phyloP scores from a whole-genome alignment of 2,113 vertebrate genomes.

The Smithornis capensis region DNA sequence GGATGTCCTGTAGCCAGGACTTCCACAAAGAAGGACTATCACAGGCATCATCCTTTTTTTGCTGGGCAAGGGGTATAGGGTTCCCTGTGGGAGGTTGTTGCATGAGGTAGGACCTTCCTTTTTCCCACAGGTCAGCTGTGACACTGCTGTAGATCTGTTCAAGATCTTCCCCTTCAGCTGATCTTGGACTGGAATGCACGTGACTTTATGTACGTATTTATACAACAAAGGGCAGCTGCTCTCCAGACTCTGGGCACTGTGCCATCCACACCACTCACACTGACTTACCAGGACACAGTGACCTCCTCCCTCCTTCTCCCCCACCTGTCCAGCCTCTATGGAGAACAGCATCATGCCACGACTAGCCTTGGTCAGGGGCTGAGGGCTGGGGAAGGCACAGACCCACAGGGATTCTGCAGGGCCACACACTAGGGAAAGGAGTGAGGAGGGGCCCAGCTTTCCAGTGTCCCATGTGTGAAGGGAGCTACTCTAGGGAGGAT shows the following conservation, averaged over 20 bases:
- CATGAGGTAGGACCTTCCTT: background rate
- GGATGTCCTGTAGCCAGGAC: background rate
- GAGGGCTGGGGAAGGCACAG: background rate
- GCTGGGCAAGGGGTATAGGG: background rate
- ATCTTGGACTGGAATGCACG: background rate
- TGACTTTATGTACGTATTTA: background rate
- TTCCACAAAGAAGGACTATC: background rate
- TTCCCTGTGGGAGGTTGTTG: background rate
- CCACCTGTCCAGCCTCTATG: background rate
- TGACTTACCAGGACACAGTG: background rate
- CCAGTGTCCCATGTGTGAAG: background rate
- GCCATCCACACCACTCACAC: background rate
- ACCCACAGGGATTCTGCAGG: rapidly evolving
- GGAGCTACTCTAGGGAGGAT: background rate
- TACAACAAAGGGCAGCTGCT: background rate
- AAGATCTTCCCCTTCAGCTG: background rate
- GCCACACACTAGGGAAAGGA: background rate
- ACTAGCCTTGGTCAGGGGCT: background rate
- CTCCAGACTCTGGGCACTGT: background rate
- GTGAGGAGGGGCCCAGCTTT: background rate
- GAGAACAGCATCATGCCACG: rapidly evolving
- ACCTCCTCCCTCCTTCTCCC: background rate
- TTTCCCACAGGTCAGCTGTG: background rate
- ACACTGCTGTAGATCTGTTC: background rate
- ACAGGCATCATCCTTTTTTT: background rate